phyloP scores from a whole-genome alignment of 2,888 invertebrate genomes.

The Drosophila ezoana region DNA sequence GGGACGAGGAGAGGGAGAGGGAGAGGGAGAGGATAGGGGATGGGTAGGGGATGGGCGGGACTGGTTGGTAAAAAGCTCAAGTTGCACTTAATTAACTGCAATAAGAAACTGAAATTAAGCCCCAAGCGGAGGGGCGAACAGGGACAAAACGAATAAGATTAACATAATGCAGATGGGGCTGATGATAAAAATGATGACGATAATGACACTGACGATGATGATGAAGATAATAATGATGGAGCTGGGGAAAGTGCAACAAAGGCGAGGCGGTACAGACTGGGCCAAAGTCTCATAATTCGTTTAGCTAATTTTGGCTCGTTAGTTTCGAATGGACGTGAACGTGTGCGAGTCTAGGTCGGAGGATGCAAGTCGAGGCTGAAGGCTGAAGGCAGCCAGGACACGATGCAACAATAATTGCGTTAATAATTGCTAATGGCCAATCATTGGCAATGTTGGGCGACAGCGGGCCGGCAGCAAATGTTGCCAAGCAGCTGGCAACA shows the following conservation, averaged over 20 bases:
- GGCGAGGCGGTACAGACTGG: slow-evolving; percentile 23
- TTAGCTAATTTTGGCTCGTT: slow-evolving; percentile 71
- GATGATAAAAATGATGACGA: slow-evolving; percentile 22
- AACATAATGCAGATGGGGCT: slow-evolving; percentile 32
- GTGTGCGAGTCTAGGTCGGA: no score
- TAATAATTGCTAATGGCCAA: slow-evolving; percentile 67
- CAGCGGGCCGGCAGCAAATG: slow-evolving; percentile 16
- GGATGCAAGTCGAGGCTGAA: no score
- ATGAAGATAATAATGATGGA: slow-evolving; percentile 5
- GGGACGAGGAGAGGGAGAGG: background rate
- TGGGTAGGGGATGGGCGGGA: no score
- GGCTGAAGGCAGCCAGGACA: background rate
- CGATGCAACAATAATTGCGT: slow-evolving; percentile 56
- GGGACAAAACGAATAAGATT: slow-evolving; percentile 25
- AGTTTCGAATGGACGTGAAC: slow-evolving; percentile 42
- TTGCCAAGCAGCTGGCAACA: slow-evolving; percentile 37
- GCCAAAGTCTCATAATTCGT: slow-evolving; percentile 62
- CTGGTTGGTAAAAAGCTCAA: slow-evolving; percentile 46
- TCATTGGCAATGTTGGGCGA: slow-evolving; percentile 37
- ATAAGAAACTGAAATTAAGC: slow-evolving; percentile 76
- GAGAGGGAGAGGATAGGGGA: no score
- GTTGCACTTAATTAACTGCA: slow-evolving; percentile 79
- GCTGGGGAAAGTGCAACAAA: slow-evolving; percentile 27
- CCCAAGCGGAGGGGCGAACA: slow-evolving; percentile 29
- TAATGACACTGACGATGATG: slow-evolving; percentile 4